Conservation (phyloP, 2,113 vertebrate species). For the Tricholaema leucomelas region DNA sequence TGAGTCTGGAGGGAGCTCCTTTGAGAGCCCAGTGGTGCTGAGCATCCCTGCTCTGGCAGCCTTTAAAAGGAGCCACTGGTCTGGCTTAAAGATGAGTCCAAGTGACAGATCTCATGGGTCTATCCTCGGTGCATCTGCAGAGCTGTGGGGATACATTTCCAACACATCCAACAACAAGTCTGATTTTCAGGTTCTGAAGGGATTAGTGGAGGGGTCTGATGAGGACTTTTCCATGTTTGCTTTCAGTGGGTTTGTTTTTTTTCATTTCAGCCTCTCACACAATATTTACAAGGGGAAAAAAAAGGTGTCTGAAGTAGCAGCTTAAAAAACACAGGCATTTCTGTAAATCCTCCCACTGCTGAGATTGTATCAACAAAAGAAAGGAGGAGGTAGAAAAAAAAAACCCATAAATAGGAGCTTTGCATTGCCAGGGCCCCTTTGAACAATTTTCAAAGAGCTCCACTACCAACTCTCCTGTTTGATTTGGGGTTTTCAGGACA, state of each 20-base stretch:
- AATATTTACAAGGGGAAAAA: neutral
- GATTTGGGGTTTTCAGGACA: neutral
- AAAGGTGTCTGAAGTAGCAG: conserved; percentile 34
- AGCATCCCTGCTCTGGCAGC: neutral
- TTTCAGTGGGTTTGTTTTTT: neutral
- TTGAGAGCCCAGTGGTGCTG: fast-evolving
- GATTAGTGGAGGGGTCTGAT: neutral
- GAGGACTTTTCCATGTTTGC: neutral
- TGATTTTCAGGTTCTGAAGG: neutral
- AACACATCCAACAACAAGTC: neutral
- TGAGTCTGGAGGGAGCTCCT: neutral
- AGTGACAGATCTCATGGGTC: neutral
- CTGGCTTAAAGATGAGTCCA: neutral
- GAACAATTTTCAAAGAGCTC: conserved; percentile 62
- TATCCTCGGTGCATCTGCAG: neutral
- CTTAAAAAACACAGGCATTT: conserved; percentile 15
- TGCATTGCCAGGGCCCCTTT: conserved; percentile 18
- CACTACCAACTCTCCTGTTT: neutral
- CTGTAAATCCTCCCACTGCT: conserved; percentile 56
- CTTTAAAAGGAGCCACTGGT: neutral
- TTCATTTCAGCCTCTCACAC: neutral
- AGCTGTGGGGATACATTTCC: neutral
- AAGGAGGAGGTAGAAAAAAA: conserved; percentile 31
- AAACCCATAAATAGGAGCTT: conserved; percentile 21
- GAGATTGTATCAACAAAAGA: conserved; percentile 57